Percentiles rank a stretch among this genome's conserved stretches.
Conservation (phyloP, 1,140 invertebrate genomes). For the Atta texana region DNA sequence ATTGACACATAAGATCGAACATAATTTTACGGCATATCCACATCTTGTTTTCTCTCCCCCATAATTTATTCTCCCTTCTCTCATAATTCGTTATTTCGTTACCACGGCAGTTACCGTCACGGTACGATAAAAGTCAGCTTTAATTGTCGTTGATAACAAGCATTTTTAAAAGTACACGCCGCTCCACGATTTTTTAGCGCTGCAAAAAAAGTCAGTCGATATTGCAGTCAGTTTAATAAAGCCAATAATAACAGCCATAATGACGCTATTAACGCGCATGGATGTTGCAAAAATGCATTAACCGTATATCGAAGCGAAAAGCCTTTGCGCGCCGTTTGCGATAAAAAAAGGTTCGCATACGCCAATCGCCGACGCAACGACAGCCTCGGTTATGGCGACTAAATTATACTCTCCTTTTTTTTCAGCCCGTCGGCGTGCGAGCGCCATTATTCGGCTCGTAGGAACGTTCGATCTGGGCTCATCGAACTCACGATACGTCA, state of each 20-base stretch:
- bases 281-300: conserved; percentile 64
- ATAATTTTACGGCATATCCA: conserved; percentile 37
- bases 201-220: conserved; percentile 61
- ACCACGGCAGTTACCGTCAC: conserved; percentile 18
- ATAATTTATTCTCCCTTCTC: conserved; percentile 1
- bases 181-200: conserved; percentile 38
- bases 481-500: conserved; percentile 81
- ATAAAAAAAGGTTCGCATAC: conserved; percentile 66
- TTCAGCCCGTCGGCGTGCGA: conserved; percentile 62
- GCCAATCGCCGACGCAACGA: conserved; percentile 66
- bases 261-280: conserved; percentile 64
- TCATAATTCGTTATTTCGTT: conserved; percentile 27
- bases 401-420: conserved; percentile 67
- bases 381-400: conserved; percentile 72
- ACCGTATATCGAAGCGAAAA: conserved; percentile 62
- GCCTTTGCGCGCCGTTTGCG: conserved; percentile 67
- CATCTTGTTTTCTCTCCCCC: not conserved
- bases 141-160: conserved; percentile 54
- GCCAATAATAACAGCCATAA: conserved; percentile 64
- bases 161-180: conserved; percentile 41
- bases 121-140: conserved; percentile 47
- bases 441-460: conserved; percentile 74
- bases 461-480: conserved; percentile 76
- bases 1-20: conserved; percentile 62
- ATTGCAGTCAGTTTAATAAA: conserved; percentile 70